Evolutionary conservation across 2,797 vertebrate genomes (phyloP).

Genomic region (Pelochelys cantorii): DNA sequence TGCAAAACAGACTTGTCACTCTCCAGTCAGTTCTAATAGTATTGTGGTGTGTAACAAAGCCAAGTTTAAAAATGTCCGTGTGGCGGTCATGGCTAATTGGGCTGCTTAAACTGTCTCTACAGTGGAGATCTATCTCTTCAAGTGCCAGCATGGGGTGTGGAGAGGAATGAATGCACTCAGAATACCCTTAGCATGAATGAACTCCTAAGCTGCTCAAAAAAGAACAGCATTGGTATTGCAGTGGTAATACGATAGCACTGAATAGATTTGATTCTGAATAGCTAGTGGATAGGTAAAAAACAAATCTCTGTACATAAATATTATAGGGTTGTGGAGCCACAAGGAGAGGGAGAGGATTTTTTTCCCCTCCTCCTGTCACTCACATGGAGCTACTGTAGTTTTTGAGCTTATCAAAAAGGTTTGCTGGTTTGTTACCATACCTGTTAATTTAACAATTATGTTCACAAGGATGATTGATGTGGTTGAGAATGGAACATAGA

Average conservation of each 20-base stretch:
- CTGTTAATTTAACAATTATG: not conserved
- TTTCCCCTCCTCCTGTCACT: not conserved
- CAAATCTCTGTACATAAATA: not conserved
- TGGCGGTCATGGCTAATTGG: not conserved
- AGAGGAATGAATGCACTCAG: not conserved
- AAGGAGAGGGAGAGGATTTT: not conserved
- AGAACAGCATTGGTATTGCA: rapidly evolving
- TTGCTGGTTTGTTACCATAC: rapidly evolving
- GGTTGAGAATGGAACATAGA: not conserved
- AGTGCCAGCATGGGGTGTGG: not conserved
- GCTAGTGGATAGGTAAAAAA: not conserved
- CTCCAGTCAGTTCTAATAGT: not conserved
- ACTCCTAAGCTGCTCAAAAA: not conserved
- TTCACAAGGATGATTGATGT: slow-evolving; percentile 6
- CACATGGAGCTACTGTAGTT: not conserved
- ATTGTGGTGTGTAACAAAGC: not conserved
- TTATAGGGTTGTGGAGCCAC: not conserved
- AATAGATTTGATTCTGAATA: slow-evolving; percentile 2
- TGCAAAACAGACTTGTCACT: not conserved
- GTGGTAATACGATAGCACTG: not conserved
- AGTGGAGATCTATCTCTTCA: not conserved
- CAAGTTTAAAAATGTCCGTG: not conserved
- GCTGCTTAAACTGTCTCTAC: slow-evolving; percentile 2
- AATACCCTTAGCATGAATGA: not conserved
- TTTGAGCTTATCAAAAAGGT: not conserved